Evolutionary conservation across 2,888 invertebrate species (phyloP), one percentile per base, ranked within the genome.

Genomic region (Orthonychiurus folsomi): DNA sequence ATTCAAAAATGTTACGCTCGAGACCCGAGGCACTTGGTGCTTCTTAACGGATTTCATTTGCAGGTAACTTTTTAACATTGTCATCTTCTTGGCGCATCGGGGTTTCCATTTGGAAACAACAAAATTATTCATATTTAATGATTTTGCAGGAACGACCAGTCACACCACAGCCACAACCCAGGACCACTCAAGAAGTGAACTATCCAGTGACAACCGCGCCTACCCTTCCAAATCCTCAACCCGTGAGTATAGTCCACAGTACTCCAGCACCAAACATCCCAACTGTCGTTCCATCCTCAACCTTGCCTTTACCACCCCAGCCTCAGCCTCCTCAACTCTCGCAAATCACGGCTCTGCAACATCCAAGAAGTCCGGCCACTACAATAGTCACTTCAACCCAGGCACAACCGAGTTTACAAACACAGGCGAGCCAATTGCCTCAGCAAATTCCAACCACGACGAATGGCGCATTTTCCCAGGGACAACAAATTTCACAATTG

Each of bases 1-100:
- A 86, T 87, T 73, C 87, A 86, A 18, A 89, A 94, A 76, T 93
- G 93, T 77, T 95, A 92, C 76, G 91, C 93, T 0, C 89, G 92
- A 78, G 93, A 91, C 77, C 85, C 87, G 0, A 80, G 90, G 3
- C 90, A 91, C 78, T 79, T 90, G 63, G 88, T 91, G 1, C 78
- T 91, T 9, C 78, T 88, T 0, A 86, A 85, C 76, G 88, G 88
- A 3, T 87, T 64, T 56, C 66, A 69, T 24, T 62, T 70, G 82
- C 75, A 84, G 85, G 80, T 84, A 76, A 37, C 37, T 37, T 37
- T 37, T 37, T n/a, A n/a, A n/a, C n/a, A n/a, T n/a, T 47, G 65
- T 27, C 62, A 60, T 50, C n/a, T n/a, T n/a, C n/a, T n/a, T n/a
- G n/a, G n/a, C n/a, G 37, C 37, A 37, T 5, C 37, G 37, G n/a